Percentiles rank a stretch among this genome's conserved stretches.
phyloP scores from a whole-genome alignment of 2,888 invertebrate genomes.

The Volucella inanis region DNA sequence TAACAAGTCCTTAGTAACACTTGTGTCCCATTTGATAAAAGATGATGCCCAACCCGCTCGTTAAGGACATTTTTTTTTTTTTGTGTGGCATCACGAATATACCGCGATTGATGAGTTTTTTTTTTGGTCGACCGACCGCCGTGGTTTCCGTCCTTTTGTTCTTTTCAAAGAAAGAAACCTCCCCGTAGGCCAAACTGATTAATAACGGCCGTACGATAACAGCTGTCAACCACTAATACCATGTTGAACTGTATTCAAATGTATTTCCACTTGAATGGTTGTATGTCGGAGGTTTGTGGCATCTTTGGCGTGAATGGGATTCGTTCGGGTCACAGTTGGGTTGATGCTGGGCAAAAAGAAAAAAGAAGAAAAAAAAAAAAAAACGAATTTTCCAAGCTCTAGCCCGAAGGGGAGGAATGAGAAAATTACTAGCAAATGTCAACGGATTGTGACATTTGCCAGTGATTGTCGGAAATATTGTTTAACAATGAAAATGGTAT shows the following conservation, averaged over 20 bases:
- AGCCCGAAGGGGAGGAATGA: slow-evolving; percentile 37
- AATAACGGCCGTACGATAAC: slow-evolving; percentile 78
- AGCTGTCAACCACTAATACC: slow-evolving; percentile 74
- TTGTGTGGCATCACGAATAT: slow-evolving; percentile 21
- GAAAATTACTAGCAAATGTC: slow-evolving; percentile 65
- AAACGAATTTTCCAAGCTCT: slow-evolving; percentile 33
- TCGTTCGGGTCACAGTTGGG: slow-evolving; percentile 74
- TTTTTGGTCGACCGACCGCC: slow-evolving; percentile 25
- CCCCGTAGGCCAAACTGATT: slow-evolving; percentile 82
- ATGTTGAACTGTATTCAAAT: slow-evolving; percentile 74
- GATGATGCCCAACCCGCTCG: slow-evolving; percentile 5
- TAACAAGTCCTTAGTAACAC: slow-evolving; percentile 35
- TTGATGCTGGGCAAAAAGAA: slow-evolving; percentile 41
- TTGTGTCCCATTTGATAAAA: slow-evolving; percentile 25
- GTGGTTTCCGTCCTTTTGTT: slow-evolving; percentile 65
- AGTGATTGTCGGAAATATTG: slow-evolving; percentile 60
- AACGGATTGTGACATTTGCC: slow-evolving; percentile 71
- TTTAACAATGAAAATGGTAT: slow-evolving; percentile 30
- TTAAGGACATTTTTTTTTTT: slow-evolving; percentile 4
- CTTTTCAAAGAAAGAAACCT: slow-evolving; percentile 45
- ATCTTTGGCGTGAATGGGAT: slow-evolving; percentile 58
- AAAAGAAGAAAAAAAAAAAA: slow-evolving; percentile 32
- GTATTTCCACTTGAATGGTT: slow-evolving; percentile 71
- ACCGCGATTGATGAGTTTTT: slow-evolving; percentile 65
- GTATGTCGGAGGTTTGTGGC: slow-evolving; percentile 42